phyloP scores from a whole-genome alignment of 2,113 vertebrate genomes.

The Platanista minor region DNA sequence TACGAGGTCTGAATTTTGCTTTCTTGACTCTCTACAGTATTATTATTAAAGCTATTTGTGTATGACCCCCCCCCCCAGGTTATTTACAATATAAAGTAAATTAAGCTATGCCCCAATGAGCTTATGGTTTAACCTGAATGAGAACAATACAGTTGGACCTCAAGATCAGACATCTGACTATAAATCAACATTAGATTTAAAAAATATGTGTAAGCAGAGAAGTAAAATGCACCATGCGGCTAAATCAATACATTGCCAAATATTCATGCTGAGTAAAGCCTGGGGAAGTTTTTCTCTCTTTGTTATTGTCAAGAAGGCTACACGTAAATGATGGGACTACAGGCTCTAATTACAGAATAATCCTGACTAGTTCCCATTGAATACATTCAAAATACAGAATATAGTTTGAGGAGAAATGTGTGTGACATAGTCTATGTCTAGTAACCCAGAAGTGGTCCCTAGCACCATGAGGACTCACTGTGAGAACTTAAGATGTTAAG shows the following conservation, averaged over 20 bases:
- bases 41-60: background rate
- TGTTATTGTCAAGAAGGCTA: background rate
- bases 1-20: background rate
- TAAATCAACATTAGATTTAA: background rate
- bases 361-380: background rate
- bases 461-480: background rate
- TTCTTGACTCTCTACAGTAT: background rate
- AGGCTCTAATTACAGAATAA: background rate
- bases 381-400: background rate
- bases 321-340: background rate
- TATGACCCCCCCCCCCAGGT: background rate
- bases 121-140: background rate
- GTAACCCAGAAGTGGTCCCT: background rate
- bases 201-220: background rate
- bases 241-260: background rate
- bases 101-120: background rate
- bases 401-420: background rate
- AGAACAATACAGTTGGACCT: background rate
- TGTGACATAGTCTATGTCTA: background rate
- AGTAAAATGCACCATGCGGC: background rate
- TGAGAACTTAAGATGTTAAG: background rate
- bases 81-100: slow-evolving; percentile 17
- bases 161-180: background rate
- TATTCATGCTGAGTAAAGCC: background rate
- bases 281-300: background rate